phyloP scores from a whole-genome alignment of 2,888 invertebrate genomes.

The Epinotia demarniana region DNA sequence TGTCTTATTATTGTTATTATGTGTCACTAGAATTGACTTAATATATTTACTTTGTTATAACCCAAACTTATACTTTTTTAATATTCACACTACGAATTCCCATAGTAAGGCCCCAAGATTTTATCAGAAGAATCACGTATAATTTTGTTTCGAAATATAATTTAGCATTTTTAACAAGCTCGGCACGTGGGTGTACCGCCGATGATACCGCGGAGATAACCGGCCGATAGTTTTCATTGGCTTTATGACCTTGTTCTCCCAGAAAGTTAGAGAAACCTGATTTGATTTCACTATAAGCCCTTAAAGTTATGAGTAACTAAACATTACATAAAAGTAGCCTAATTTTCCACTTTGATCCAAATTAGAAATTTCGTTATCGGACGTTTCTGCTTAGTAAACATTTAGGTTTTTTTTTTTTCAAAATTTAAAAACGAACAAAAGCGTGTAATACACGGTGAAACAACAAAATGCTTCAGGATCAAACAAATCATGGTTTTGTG shows the following conservation, averaged over 20 bases:
- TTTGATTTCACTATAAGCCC: background rate
- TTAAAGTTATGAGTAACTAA: background rate
- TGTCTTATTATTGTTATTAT: no score
- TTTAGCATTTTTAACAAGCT: conserved; percentile 23
- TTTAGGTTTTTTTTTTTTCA: background rate
- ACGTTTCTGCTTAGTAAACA: no score
- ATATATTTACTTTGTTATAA: no score
- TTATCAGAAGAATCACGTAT: conserved; percentile 22
- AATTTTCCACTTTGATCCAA: no score
- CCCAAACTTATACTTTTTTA: no score
- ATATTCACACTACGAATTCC: background rate
- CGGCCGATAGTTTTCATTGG: background rate
- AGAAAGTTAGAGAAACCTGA: conserved; percentile 1
- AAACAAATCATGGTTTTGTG: no score
- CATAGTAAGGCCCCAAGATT: conserved; percentile 13
- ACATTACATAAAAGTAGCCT: background rate
- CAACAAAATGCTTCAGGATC: no score
- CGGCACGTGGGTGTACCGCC: conserved; percentile 22
- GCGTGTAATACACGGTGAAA: no score
- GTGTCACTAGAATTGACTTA: no score
- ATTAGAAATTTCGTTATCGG: no score
- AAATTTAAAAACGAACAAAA: background rate
- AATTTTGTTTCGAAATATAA: conserved; percentile 29
- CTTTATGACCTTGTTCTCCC: conserved; percentile 5
- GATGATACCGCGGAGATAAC: conserved; percentile 17